These are phyloP conservation scores for Euzetes globulus DNA, from an alignment of 2,888 invertebrate species.

Conservation along the genomic window DNA sequence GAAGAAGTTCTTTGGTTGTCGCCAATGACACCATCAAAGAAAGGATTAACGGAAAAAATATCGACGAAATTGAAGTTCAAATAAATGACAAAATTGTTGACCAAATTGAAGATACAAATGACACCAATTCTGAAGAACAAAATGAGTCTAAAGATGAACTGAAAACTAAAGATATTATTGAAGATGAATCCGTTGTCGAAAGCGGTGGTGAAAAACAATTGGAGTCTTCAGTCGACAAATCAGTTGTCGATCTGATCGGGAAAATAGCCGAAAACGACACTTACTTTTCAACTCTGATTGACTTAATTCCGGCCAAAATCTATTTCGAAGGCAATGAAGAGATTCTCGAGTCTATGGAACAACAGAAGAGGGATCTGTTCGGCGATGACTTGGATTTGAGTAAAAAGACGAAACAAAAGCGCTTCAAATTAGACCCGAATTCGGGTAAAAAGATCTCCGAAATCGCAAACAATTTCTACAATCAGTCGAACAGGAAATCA, in stretches of 20 bases:
- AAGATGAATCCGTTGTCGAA: background rate
- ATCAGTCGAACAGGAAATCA: background rate
- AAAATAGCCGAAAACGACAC: background rate
- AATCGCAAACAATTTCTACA: conserved; percentile 15
- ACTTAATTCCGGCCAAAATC: conserved; percentile 34
- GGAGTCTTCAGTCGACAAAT: too few relatives aligned
- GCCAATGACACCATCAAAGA: background rate
- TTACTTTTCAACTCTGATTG: conserved; percentile 31
- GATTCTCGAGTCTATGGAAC: conserved; percentile 27
- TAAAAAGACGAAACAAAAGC: conserved; percentile 28
- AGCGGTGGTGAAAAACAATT: background rate
- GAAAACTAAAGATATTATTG: too few relatives aligned
- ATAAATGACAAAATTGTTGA: background rate
- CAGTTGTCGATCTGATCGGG: background rate
- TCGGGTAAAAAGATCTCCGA: conserved; percentile 20
- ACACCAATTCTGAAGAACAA: background rate
- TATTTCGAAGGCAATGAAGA: conserved; percentile 32
- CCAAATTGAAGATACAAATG: background rate
- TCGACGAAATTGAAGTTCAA: background rate
- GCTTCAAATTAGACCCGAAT: conserved; percentile 32
- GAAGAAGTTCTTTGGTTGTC: background rate
- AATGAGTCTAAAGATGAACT: too few relatives aligned
- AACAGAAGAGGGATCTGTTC: conserved; percentile 13
- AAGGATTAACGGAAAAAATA: background rate
- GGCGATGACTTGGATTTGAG: conserved; percentile 15